Evolutionary conservation across 2,888 invertebrate species (phyloP).

Genomic region (Drosophila merina): DNA sequence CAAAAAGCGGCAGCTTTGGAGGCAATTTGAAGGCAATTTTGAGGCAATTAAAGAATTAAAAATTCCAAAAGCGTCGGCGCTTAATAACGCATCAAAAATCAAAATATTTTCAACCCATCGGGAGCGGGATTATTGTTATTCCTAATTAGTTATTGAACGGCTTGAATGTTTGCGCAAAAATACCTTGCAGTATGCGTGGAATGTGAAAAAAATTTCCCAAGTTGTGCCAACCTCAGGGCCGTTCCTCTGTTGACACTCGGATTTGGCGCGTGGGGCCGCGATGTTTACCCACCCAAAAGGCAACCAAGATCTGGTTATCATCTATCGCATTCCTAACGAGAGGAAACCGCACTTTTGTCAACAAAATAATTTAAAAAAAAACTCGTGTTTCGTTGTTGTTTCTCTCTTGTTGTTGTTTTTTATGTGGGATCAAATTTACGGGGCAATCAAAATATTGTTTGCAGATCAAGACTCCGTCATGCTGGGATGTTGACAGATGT

Average conservation of each 20-base stretch:
- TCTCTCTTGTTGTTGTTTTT: conserved; percentile 17
- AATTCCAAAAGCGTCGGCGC: conserved; percentile 71
- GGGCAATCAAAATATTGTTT: conserved; percentile 40
- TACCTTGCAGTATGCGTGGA: conserved; percentile 60
- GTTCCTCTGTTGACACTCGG: conserved; percentile 65
- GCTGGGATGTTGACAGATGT: conserved; percentile 33
- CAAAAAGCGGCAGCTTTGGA: conserved; percentile 47
- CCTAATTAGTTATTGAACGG: conserved; percentile 68
- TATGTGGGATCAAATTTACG: conserved; percentile 29
- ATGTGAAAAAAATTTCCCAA: conserved; percentile 58
- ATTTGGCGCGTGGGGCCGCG: conserved; percentile 59
- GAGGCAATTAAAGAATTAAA: conserved; percentile 74
- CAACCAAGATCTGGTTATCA: conserved; percentile 34
- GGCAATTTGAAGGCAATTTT: conserved; percentile 37
- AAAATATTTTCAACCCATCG: conserved; percentile 17
- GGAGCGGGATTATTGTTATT: conserved; percentile 39
- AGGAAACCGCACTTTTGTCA: conserved; percentile 66
- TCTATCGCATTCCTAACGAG: conserved; percentile 60
- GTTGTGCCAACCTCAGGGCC: conserved; percentile 42
- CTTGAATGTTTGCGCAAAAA: conserved; percentile 53
- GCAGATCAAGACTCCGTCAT: conserved; percentile 34
- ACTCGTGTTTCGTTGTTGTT: conserved; percentile 48
- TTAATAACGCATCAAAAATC: conserved; percentile 75
- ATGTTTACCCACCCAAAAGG: conserved; percentile 30
- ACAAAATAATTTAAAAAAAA: conserved; percentile 64